A percentile compares a stretch with the other conserved stretches of the same genome.
These are phyloP conservation scores for Goniozus legneri DNA, from an alignment of 1,140 invertebrate species.

Conservation along the genomic window DNA sequence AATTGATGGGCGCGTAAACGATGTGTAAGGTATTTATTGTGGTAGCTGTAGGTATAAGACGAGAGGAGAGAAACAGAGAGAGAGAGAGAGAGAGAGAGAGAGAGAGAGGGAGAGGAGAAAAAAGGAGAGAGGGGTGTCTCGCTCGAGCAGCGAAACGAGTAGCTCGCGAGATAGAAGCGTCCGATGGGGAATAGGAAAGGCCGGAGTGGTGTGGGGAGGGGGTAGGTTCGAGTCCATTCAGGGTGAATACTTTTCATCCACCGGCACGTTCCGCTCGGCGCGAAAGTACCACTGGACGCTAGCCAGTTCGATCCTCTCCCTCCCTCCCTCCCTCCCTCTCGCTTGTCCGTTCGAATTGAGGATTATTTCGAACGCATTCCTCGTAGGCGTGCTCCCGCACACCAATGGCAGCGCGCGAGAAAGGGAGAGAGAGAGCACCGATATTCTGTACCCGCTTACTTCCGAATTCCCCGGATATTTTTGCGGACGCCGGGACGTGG, in stretches of 20 bases:
- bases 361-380: slow-evolving; percentile 46
- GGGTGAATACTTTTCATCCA: slow-evolving; percentile 27
- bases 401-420: neutral
- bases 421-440: neutral
- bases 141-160: neutral
- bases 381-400: slow-evolving; percentile 32
- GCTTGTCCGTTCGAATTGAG: slow-evolving; percentile 44
- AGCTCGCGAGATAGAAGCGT: neutral
- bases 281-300: slow-evolving; percentile 43
- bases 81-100: too few relatives aligned
- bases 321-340: too few relatives aligned
- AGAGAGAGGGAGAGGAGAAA: too few relatives aligned
- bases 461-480: slow-evolving; percentile 47
- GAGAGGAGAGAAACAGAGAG: too few relatives aligned
- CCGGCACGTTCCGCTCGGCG: slow-evolving; percentile 15
- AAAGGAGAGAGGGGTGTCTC: neutral
- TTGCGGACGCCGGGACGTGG: slow-evolving; percentile 27
- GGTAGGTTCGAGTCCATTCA: neutral
- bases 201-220: neutral
- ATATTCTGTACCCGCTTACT: slow-evolving; percentile 29
- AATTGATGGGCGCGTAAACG: slow-evolving; percentile 1
- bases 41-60: too few relatives aligned
- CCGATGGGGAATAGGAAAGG: neutral
- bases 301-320: too few relatives aligned
- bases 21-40: neutral